phyloP scores from a whole-genome alignment of 2,888 invertebrate species.

The Amitus sp. region DNA sequence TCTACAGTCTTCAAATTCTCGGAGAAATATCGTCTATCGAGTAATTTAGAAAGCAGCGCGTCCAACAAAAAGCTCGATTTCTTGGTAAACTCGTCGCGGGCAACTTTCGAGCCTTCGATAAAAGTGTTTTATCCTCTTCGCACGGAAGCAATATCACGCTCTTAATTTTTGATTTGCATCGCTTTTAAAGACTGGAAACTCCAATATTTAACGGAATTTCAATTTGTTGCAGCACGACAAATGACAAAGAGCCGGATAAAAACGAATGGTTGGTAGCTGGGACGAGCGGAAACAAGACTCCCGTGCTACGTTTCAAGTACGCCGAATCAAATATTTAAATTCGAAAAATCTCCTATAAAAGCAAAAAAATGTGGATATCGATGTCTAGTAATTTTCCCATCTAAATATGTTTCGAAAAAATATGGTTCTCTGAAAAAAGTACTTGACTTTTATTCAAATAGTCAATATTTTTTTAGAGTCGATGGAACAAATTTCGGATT shows the following conservation, averaged over 20 bases:
- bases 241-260: conserved; percentile 45
- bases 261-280: conserved; percentile 61
- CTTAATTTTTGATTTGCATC: too few species aligned
- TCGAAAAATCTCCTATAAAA: conserved; percentile 25
- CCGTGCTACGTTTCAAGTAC: conserved; percentile 61
- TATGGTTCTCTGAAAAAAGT: too few species aligned
- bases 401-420: too few species aligned
- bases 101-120: neutral
- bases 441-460: too few species aligned
- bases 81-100: neutral
- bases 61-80: neutral
- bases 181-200: too few species aligned
- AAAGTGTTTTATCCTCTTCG: neutral
- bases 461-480: too few species aligned
- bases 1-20: neutral
- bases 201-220: too few species aligned
- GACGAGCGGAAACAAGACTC: conserved; percentile 54
- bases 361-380: too few species aligned
- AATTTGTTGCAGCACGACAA: conserved; percentile 50
- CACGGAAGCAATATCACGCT: too few species aligned
- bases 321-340: conserved; percentile 39
- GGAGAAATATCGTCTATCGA: conserved; percentile 24
- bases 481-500: too few species aligned
- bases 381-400: too few species aligned
- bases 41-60: neutral